Percentiles rank a stretch among this genome's conserved stretches.
Evolutionary conservation across 2,888 invertebrate species (phyloP).

Genomic region (Lepeophtheirus nordmannii): DNA sequence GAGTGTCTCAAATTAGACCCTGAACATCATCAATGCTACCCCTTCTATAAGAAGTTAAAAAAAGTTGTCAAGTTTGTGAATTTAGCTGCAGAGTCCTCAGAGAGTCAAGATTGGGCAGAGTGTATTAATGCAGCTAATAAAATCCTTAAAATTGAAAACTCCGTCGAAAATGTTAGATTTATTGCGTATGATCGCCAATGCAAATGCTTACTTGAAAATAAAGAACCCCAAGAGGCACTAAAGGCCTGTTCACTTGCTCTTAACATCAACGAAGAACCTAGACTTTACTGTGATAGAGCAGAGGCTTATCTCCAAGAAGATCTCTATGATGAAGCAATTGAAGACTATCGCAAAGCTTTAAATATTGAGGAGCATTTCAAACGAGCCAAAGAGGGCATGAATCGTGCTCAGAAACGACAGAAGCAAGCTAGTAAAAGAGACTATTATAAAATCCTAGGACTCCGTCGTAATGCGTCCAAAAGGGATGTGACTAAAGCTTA

Average conservation of each 20-base stretch:
- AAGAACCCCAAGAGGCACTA: constrained; percentile 55
- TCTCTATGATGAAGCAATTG: constrained; percentile 80
- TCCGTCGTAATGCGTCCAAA: constrained; percentile 75
- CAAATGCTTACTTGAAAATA: constrained; percentile 55
- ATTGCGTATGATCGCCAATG: constrained; percentile 42
- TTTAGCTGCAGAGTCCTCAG: constrained; percentile 47
- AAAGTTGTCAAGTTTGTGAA: constrained; percentile 66
- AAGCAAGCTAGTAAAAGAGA: constrained; percentile 83
- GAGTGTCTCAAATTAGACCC: constrained; percentile 94
- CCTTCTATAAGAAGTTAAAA: constrained; percentile 87
- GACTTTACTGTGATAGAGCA: constrained; percentile 70
- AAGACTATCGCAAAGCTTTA: constrained; percentile 67
- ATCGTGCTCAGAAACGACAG: constrained; percentile 72
- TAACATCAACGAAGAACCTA: constrained; percentile 54
- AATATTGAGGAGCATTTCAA: constrained; percentile 60
- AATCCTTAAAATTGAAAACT: constrained; percentile 50
- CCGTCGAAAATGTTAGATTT: constrained; percentile 35
- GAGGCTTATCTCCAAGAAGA: constrained; percentile 79
- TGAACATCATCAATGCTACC: constrained; percentile 89
- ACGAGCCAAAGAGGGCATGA: constrained; percentile 73
- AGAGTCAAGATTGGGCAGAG: constrained; percentile 46
- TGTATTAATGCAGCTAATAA: constrained; percentile 54
- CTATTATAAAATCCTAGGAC: constrained; percentile 91
- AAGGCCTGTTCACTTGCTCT: constrained; percentile 62
- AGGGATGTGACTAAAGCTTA: constrained; percentile 67